phyloP scores from a whole-genome alignment of 1,140 invertebrate genomes.

The Bombus waltoni region DNA sequence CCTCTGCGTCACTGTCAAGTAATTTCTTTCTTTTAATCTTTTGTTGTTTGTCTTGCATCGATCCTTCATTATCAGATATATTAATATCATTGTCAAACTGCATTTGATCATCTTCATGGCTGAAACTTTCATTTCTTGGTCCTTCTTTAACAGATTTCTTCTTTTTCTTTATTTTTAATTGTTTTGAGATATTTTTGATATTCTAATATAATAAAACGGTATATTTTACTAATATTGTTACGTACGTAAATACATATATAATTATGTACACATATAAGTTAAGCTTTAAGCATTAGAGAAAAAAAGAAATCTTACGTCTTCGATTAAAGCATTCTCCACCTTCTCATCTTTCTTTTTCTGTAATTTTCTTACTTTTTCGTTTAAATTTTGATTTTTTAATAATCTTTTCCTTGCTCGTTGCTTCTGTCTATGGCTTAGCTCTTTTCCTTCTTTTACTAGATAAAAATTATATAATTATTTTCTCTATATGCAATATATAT shows the following conservation, averaged over 20 bases:
- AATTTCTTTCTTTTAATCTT: slow-evolving; percentile 26
- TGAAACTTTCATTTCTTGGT: neutral
- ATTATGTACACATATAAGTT: too few species aligned
- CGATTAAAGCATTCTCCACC: slow-evolving; percentile 63
- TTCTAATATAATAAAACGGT: slow-evolving; percentile 6
- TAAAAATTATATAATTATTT: neutral
- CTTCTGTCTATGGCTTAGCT: slow-evolving; percentile 87
- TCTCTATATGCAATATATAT: neutral
- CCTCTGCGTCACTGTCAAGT: slow-evolving; percentile 17
- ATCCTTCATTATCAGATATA: slow-evolving; percentile 1
- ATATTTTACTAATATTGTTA: neutral
- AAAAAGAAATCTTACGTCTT: slow-evolving; percentile 46
- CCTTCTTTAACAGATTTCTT: slow-evolving; percentile 41
- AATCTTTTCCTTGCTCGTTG: slow-evolving; percentile 85
- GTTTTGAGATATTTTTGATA: slow-evolving; percentile 28
- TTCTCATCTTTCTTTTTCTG: slow-evolving; percentile 55
- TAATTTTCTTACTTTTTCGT: slow-evolving; percentile 79
- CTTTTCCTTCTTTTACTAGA: slow-evolving; percentile 81
- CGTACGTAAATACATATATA: neutral
- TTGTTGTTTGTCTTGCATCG: slow-evolving; percentile 53
- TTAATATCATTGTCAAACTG: slow-evolving; percentile 66
- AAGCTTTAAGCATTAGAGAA: neutral
- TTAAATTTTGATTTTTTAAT: slow-evolving; percentile 82
- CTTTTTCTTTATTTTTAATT: slow-evolving; percentile 67
- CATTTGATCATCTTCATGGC: slow-evolving; percentile 48